Conservation (phyloP, 1,140 invertebrate genomes). For the Mizuhopecten yessoensis region DNA sequence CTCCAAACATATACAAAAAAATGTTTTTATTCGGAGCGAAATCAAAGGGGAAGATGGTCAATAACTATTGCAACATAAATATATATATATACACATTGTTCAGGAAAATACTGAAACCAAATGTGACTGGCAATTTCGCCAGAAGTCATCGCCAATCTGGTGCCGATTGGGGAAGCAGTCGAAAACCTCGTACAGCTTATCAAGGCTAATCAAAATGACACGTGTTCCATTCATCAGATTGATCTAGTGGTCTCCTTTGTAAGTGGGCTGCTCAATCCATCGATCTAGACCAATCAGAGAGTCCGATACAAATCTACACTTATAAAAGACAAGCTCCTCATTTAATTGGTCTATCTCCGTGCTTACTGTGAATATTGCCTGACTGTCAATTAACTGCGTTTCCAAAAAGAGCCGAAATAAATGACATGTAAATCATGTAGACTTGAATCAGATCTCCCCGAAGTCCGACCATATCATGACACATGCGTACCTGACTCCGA, state of each 20-base stretch:
- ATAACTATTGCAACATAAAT: background rate
- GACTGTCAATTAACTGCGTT: constrained; percentile 6
- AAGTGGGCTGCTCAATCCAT: background rate
- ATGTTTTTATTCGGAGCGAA: background rate
- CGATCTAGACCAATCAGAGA: constrained; percentile 14
- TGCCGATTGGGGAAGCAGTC: background rate
- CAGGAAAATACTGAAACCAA: background rate
- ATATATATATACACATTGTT: background rate
- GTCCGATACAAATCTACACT: constrained; percentile 3
- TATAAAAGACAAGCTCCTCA: constrained; percentile 22
- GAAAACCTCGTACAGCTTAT: background rate
- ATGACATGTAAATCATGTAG: constrained; percentile 7
- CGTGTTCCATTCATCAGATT: background rate
- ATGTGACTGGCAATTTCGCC: background rate
- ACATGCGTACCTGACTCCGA: background rate
- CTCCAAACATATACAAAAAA: background rate
- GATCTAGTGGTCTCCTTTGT: background rate
- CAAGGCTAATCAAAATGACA: constrained; percentile 13
- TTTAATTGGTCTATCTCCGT: background rate
- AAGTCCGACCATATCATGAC: background rate
- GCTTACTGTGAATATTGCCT: constrained; percentile 15
- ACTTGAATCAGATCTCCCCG: background rate
- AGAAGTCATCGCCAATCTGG: constrained; percentile 9
- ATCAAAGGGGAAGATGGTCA: background rate
- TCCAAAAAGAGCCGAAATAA: background rate